Evolutionary conservation across 37 sponge, comb jelly and placozoan genomes (phyloP).

Genomic region (Halisarca cf. caerulea): DNA sequence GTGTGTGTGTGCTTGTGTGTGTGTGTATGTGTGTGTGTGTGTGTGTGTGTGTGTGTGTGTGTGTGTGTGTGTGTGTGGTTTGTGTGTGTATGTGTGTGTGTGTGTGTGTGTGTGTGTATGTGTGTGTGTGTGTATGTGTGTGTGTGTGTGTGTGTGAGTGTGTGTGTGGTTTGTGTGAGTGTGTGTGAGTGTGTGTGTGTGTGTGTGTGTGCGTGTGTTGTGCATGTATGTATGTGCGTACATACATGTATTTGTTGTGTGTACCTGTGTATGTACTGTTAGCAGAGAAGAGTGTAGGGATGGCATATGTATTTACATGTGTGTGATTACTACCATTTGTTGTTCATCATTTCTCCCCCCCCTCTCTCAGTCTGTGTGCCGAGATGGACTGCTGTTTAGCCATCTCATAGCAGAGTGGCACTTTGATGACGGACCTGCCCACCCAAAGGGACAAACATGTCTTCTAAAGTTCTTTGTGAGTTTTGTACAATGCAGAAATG

Average conservation of each 20-base stretch:
- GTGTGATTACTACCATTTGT: too few relatives aligned
- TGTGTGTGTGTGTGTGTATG: not conserved
- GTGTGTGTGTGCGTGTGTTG: too few relatives aligned
- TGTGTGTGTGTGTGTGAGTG: not conserved
- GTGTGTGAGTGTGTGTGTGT: too few relatives aligned
- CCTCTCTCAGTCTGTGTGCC: slow-evolving; percentile 8
- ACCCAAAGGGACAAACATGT: slow-evolving; percentile 47
- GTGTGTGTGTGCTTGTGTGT: not conserved
- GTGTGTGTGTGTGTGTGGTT: not conserved
- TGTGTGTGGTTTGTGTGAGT: too few relatives aligned
- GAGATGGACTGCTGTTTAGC: slow-evolving; percentile 62
- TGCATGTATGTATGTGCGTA: too few relatives aligned
- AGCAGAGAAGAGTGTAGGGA: too few relatives aligned
- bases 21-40: slow-evolving; percentile 11
- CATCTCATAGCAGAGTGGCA: slow-evolving; percentile 45
- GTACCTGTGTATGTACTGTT: too few relatives aligned
- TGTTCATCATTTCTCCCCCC: not conserved
- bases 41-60: slow-evolving; percentile 23
- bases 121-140: slow-evolving; percentile 26
- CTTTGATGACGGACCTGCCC: not conserved
- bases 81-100: not conserved
- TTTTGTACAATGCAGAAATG: not conserved
- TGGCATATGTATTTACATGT: too few relatives aligned
- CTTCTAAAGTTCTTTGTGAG: not conserved
- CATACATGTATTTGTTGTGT: too few relatives aligned